Base-by-base conservation (phyloP, 2,888 invertebrate genomes). In the Oscheius sp. region DNA sequence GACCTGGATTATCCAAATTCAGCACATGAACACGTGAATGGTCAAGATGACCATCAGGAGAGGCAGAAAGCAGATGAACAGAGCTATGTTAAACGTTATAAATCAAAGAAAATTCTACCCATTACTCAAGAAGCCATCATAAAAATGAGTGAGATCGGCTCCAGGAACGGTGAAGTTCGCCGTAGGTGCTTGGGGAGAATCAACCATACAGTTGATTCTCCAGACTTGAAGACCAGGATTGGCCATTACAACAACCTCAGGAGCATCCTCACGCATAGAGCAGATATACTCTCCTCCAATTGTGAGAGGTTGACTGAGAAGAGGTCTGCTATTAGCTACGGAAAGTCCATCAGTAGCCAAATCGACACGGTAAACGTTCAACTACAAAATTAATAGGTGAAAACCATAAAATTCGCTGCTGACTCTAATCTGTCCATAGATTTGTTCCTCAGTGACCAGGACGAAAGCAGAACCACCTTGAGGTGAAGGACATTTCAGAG, bases 31-130 rank as follows among this genome's bases (percentile, higher is more conserved):
- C 68, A 12, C 82, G 76, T 9, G 80, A 75, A 62, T 81, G 78
- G 70, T 85, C 85, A 30, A 85, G 76, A 24, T 81, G 80, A 1
- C 82, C 85, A 50, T 85, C 85, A 1, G 85, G 82, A 6, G 78
- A 76, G 0, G 82, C 78, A 2, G 83, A 84, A n/a, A 84, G 66
- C 41, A 85, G 80, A 56, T 82, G 77, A 33, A 84, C 77, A 41
- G 77, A 79, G n/a, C 84, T 82, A 38, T 54, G 57, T 44, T 54
- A 20, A 9, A n/a, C 33, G 33, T 22, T 4, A 64, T 30, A 6
- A 32, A 33, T 20, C 36, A 3, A 20, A 51, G 1, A 30, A 22
- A 45, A 45, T 54, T 72, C 24, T 67, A 79, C 82, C 81, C 84
- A 50, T 75, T 73, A 66, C 74, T 79, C 20, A 83, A 49, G 72